phyloP scores from a whole-genome alignment of 2,888 invertebrate species.

The Blastobasis lacticolella region DNA sequence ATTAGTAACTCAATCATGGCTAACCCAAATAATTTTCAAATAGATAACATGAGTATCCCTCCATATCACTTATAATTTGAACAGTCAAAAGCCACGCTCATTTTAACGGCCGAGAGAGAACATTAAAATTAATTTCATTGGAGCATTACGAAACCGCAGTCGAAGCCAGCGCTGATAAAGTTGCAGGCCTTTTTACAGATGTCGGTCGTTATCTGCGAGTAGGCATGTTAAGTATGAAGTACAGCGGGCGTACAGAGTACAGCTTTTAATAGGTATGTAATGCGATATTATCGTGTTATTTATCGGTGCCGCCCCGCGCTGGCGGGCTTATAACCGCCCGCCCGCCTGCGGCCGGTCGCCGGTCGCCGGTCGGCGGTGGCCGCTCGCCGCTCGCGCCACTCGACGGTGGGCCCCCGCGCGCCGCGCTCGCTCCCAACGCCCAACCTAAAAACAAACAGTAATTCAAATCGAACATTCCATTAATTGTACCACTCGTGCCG shows the following conservation, averaged over 20 bases:
- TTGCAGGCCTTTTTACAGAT: constrained; percentile 41
- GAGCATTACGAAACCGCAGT: no score
- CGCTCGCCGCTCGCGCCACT: constrained; percentile 20
- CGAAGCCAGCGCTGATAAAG: constrained; percentile 22
- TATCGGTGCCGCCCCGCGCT: constrained; percentile 47
- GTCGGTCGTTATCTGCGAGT: constrained; percentile 47
- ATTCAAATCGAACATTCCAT: constrained; percentile 59
- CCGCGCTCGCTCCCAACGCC: constrained; percentile 28
- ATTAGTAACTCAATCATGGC: no score
- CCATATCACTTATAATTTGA: no score
- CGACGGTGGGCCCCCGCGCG: constrained; percentile 35
- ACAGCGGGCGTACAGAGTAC: constrained; percentile 14
- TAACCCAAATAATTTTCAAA: no score
- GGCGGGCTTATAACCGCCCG: constrained; percentile 46
- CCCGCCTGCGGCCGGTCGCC: constrained; percentile 27
- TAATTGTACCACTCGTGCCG: constrained; percentile 58
- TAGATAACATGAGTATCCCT: no score
- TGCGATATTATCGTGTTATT: constrained; percentile 55
- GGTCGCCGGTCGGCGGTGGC: background rate
- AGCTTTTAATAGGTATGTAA: constrained; percentile 59
- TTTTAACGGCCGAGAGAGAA: no score
- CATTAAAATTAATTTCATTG: no score
- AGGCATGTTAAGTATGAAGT: constrained; percentile 32
- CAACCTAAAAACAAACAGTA: constrained; percentile 22
- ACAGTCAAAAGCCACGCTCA: no score